Evolutionary conservation across 2,888 invertebrate genomes (phyloP).

Genomic region (Drosophila paracracens): DNA sequence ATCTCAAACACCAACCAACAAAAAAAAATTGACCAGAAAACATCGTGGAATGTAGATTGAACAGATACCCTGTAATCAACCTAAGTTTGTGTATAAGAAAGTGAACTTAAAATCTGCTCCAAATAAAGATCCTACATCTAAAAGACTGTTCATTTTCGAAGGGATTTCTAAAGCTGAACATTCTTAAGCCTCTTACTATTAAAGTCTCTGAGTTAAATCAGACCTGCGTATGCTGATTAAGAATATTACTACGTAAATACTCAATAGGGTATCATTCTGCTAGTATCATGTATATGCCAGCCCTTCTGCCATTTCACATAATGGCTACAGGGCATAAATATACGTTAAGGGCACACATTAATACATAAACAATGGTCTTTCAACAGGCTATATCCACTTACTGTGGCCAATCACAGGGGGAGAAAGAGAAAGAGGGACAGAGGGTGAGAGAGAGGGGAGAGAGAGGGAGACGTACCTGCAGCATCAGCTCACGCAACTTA

Average conservation of each 20-base stretch:
- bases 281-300: neutral
- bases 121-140: neutral
- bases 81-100: neutral
- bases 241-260: neutral
- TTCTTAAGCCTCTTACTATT: neutral
- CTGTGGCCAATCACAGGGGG: neutral
- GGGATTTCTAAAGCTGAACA: neutral
- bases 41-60: neutral
- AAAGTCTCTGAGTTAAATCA: neutral
- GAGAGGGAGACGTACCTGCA: slow-evolving; percentile 85
- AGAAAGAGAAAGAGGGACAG: neutral
- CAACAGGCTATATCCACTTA: slow-evolving; percentile 60
- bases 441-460: slow-evolving; percentile 60
- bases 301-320: neutral
- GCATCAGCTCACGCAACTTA: slow-evolving; percentile 86
- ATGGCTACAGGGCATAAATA: slow-evolving; percentile 9
- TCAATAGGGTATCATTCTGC: neutral
- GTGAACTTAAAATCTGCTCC: neutral
- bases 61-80: neutral
- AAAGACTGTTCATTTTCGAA: neutral
- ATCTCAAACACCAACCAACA: slow-evolving; percentile 62
- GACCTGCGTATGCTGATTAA: neutral
- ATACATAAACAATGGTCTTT: slow-evolving; percentile 50
- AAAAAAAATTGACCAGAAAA: slow-evolving; percentile 17
- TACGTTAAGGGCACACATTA: slow-evolving; percentile 33